These are phyloP conservation scores for Drosophila neoperkinsi DNA, from an alignment of 2,888 invertebrate genomes.

Conservation along the genomic window DNA sequence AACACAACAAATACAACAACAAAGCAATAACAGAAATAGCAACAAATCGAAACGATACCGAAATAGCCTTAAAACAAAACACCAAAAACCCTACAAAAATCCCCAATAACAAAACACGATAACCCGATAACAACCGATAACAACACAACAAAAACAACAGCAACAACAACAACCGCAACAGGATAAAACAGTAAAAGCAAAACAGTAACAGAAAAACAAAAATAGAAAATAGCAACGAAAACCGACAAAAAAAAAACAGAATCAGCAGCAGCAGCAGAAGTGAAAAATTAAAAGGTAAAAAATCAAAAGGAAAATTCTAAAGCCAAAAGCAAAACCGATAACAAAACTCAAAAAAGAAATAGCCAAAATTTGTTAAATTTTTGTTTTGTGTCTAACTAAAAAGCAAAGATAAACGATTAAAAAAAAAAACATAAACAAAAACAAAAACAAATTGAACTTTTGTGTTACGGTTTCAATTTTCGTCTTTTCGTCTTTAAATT, in stretches of 20 bases:
- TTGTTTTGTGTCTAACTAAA: conserved; percentile 58
- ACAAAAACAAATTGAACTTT: conserved; percentile 58
- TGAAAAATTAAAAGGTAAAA: conserved; percentile 56
- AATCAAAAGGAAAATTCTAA: conserved; percentile 65
- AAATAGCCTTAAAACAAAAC: conserved; percentile 54
- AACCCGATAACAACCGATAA: conserved; percentile 42
- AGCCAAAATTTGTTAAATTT: conserved; percentile 82
- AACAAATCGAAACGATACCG: conserved; percentile 64
- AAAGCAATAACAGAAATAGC: conserved; percentile 47
- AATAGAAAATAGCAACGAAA: conserved; percentile 52
- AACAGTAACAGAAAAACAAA: conserved; percentile 39
- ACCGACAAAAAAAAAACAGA: conserved; percentile 32
- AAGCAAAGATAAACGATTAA: conserved; percentile 27
- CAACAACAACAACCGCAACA: conserved; percentile 37
- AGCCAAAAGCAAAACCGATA: conserved; percentile 53
- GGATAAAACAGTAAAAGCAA: conserved; percentile 40
- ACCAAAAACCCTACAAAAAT: conserved; percentile 20
- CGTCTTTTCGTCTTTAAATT: conserved; percentile 76
- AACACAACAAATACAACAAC: conserved; percentile 34
- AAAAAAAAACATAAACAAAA: conserved; percentile 20
- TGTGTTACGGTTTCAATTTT: conserved; percentile 76
- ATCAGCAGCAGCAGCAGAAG: conserved; percentile 50
- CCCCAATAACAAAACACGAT: conserved; percentile 20
- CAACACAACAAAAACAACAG: conserved; percentile 25
- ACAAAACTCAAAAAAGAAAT: conserved; percentile 61